These are phyloP conservation scores for Suricata suricatta DNA, from an alignment of 2,113 vertebrate species.

Conservation along the genomic window DNA sequence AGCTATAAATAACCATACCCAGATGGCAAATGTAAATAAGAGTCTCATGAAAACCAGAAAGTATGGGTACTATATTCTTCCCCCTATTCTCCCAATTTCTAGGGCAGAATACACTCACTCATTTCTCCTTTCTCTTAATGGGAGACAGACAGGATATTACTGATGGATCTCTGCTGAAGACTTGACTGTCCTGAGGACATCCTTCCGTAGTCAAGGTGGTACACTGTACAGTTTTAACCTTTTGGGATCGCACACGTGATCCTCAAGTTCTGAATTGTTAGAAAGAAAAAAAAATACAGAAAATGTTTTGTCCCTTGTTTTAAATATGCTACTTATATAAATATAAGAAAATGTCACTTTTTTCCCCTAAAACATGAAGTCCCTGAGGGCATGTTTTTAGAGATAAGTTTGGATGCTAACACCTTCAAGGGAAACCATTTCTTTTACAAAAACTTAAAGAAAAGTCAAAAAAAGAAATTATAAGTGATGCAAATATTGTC, in stretches of 20 bases:
- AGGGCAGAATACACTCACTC: background rate
- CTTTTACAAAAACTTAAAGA: conserved; percentile 22
- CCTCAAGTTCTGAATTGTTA: background rate
- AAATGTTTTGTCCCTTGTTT: background rate
- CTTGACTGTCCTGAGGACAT: background rate
- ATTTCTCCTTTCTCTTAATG: no score
- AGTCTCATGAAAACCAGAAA: background rate
- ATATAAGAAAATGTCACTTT: background rate
- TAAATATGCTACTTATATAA: conserved; percentile 29
- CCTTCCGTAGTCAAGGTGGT: background rate
- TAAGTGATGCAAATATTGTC: conserved; percentile 35
- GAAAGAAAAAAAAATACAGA: background rate
- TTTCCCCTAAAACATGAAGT: conserved; percentile 32
- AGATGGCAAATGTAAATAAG: background rate
- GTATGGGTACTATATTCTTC: background rate
- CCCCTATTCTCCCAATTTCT: background rate
- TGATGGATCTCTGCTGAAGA: background rate
- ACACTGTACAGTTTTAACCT: background rate
- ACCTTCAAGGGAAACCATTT: background rate
- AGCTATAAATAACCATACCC: background rate
- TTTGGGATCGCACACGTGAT: background rate
- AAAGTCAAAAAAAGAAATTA: conserved; percentile 46
- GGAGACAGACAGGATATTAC: background rate
- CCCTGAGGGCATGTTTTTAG: background rate
- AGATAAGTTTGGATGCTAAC: conserved; percentile 31